Evolutionary conservation across 2,113 vertebrate species (phyloP).

Genomic region (Chlorocebus sabaeus): DNA sequence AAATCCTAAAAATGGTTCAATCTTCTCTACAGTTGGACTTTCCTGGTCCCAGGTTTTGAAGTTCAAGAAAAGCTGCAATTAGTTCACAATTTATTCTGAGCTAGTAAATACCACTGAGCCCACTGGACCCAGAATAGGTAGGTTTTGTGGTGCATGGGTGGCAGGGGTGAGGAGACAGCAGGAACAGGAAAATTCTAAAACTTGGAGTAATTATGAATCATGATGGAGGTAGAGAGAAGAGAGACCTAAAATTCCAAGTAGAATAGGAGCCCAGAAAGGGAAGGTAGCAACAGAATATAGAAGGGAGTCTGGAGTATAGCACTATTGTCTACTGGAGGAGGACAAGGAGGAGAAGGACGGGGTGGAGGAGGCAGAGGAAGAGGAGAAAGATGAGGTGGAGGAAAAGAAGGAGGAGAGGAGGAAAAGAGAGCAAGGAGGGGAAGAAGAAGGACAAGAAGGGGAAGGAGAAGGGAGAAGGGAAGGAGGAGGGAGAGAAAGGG

Average conservation of each 20-base stretch:
- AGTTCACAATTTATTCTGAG: not conserved
- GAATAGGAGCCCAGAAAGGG: not conserved
- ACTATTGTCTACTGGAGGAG: not conserved
- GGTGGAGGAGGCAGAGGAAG: rapidly evolving
- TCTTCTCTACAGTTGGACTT: no score
- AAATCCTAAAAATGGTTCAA: not conserved
- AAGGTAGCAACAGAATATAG: not conserved
- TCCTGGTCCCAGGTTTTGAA: not conserved
- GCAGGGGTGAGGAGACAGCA: not conserved
- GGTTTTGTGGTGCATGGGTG: not conserved
- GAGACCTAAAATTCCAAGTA: not conserved
- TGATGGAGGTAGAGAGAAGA: not conserved
- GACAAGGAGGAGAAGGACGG: not conserved
- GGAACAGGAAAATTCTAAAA: not conserved
- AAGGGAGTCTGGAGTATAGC: no score
- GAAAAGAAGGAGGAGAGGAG: not conserved
- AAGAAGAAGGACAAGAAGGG: not conserved
- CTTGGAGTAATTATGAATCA: not conserved
- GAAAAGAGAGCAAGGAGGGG: not conserved
- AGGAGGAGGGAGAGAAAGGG: no score
- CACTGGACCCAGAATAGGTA: not conserved
- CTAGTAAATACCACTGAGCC: not conserved
- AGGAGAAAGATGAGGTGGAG: not conserved
- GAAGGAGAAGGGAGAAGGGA: no score
- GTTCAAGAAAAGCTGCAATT: not conserved